These are phyloP conservation scores for Pipistrellus kuhlii DNA, from an alignment of 2,797 vertebrate genomes.

Conservation along the genomic window DNA sequence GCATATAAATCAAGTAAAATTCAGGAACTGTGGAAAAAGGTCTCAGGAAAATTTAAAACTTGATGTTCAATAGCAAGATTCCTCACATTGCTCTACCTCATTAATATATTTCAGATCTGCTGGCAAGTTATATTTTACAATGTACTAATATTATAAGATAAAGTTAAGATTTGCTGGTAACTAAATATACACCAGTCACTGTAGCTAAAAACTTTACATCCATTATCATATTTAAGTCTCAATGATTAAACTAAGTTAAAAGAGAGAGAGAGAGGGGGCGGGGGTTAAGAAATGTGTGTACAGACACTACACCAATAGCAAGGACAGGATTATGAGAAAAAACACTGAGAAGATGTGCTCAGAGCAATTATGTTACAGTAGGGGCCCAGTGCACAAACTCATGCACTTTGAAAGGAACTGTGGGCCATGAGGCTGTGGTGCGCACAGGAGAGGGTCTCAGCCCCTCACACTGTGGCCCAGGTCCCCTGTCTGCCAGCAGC, in stretches of 20 bases:
- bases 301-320: background rate
- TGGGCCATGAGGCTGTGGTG: too few species aligned
- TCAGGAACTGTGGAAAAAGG: background rate
- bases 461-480: too few species aligned
- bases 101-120: slow-evolving; percentile 44
- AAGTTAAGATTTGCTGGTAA: slow-evolving; percentile 7
- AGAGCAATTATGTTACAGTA: background rate
- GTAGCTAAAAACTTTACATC: background rate
- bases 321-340: background rate
- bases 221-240: background rate
- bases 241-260: background rate
- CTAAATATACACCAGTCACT: background rate
- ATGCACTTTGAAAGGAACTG: too few species aligned
- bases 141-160: background rate
- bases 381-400: too few species aligned
- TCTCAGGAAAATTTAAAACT: background rate
- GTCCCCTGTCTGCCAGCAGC: too few species aligned
- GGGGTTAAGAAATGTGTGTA: background rate
- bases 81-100: slow-evolving; percentile 12
- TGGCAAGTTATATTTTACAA: background rate
- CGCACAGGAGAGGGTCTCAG: too few species aligned
- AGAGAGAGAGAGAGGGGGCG: background rate
- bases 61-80: slow-evolving; percentile 28
- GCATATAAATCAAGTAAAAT: slow-evolving; percentile 67
- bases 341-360: background rate